A percentile compares a stretch with the other conserved stretches of the same genome.
phyloP scores from a whole-genome alignment of 2,797 vertebrate genomes.

The Forpus xanthops region DNA sequence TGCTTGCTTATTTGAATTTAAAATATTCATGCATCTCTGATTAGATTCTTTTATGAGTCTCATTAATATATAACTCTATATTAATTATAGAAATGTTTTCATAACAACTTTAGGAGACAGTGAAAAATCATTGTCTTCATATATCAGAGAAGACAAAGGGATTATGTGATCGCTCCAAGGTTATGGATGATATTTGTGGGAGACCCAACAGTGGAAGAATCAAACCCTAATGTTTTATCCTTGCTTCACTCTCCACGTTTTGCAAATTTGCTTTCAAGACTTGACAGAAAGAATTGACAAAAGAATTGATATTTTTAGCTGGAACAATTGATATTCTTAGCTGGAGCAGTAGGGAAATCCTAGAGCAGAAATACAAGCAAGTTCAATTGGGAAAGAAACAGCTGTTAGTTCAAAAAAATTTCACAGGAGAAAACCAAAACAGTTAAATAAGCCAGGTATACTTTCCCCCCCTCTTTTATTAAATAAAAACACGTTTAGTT shows the following conservation, averaged over 20 bases:
- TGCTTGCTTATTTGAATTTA: not conserved
- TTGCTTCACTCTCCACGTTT: not conserved
- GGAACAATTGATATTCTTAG: not conserved
- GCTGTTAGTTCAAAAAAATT: not conserved
- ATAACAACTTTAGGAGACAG: not conserved
- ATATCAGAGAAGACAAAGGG: not conserved
- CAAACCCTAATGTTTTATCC: not conserved
- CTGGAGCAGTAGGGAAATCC: not conserved
- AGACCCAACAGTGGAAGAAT: not conserved
- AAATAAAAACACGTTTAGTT: not conserved
- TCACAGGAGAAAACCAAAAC: not conserved
- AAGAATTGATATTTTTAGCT: not conserved
- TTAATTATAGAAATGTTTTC: slow-evolving; percentile 27
- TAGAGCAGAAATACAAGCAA: not conserved
- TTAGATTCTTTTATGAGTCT: not conserved
- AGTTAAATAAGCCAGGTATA: not conserved
- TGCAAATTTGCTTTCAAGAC: not conserved
- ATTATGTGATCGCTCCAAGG: not conserved
- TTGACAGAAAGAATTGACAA: not conserved
- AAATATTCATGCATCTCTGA: not conserved
- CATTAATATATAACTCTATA: not conserved
- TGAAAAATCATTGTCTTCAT: not conserved
- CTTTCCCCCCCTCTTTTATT: not conserved
- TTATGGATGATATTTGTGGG: not conserved
- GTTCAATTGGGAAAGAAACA: not conserved